Conservation (phyloP, 2,113 vertebrate species). For the Hippocampus mohnikei region DNA sequence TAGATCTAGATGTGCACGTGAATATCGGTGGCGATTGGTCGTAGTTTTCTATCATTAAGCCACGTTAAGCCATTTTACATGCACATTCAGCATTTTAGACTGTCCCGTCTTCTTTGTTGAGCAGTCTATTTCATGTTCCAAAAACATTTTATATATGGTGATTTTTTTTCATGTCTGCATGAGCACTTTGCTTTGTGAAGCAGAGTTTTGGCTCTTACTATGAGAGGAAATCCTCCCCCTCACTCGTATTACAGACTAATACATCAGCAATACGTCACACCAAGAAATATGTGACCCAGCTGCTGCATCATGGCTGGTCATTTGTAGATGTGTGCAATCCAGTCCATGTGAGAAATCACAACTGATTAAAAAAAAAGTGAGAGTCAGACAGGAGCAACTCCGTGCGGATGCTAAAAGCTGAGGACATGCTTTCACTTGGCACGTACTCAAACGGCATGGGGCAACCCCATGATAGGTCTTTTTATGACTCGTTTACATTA, state of each 20-base stretch:
- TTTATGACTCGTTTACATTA: slow-evolving; percentile 2
- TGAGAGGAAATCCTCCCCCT: slow-evolving; percentile 8
- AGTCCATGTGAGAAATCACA: neutral
- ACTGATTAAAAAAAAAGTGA: neutral
- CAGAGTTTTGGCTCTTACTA: neutral
- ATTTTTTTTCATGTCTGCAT: neutral
- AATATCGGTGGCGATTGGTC: too few relatives aligned
- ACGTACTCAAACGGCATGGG: neutral
- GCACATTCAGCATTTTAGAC: too few relatives aligned
- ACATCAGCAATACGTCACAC: slow-evolving; percentile 1
- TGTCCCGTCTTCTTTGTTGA: too few relatives aligned
- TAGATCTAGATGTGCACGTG: too few relatives aligned
- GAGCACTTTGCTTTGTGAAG: neutral
- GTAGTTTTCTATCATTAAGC: too few relatives aligned
- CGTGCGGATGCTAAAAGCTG: neutral
- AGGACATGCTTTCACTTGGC: neutral
- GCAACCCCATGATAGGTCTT: neutral
- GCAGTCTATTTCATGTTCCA: too few relatives aligned
- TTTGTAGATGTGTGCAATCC: neutral
- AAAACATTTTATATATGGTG: too few relatives aligned
- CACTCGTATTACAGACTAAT: neutral
- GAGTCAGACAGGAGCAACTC: neutral
- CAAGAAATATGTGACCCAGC: neutral
- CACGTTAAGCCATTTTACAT: too few relatives aligned
- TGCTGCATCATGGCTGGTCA: neutral